phyloP scores from a whole-genome alignment of 2,113 vertebrate genomes.

The Pongo abelii region DNA sequence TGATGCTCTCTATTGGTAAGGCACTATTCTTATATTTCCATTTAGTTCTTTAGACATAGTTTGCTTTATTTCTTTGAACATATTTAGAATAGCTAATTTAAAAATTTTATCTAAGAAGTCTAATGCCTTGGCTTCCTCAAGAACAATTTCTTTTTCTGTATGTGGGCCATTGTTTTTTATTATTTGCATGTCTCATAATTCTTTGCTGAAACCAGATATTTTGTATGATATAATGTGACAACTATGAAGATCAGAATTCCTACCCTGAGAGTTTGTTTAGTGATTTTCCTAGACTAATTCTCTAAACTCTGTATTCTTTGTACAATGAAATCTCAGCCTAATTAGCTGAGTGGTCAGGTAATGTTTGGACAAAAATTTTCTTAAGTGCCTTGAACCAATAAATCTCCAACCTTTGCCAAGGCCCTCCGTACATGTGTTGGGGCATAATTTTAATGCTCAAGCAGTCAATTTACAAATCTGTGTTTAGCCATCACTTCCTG shows the following conservation, averaged over 20 bases:
- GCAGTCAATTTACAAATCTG: neutral
- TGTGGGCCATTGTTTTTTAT: neutral
- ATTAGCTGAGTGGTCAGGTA: neutral
- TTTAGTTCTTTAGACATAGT: neutral
- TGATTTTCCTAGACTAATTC: neutral
- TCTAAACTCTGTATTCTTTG: neutral
- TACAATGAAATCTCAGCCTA: neutral
- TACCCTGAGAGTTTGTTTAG: neutral
- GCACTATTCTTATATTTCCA: neutral
- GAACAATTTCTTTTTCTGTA: neutral
- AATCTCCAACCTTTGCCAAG: neutral
- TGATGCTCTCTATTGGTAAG: neutral
- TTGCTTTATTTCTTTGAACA: neutral
- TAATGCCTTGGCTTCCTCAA: neutral
- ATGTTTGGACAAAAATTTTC: neutral
- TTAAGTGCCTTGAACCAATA: neutral
- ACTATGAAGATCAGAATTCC: neutral
- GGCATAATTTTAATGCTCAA: neutral
- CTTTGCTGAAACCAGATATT: neutral
- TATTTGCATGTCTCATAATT: neutral
- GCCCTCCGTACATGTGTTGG: neutral
- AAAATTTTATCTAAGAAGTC: neutral
- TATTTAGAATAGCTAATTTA: neutral
- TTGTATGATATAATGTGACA: neutral
- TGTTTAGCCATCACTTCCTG: neutral